A percentile compares a stretch with the other conserved stretches of the same genome.
Conservation (phyloP, 2,888 invertebrate species). For the Hermaeophaga mercurialis region DNA sequence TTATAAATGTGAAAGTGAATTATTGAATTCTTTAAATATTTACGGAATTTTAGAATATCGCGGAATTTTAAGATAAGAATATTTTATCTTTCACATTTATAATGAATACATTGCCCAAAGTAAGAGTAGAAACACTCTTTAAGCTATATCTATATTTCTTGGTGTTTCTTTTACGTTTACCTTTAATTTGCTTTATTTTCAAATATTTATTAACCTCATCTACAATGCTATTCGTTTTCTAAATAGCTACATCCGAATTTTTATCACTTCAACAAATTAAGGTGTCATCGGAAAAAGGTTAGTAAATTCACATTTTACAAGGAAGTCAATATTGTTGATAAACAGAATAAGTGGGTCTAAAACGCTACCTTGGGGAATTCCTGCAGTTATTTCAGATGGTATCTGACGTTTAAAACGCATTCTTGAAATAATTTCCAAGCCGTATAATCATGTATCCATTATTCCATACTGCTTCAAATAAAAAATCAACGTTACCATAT, state of each 20-base stretch:
- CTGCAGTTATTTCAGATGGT: neutral
- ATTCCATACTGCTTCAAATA: neutral
- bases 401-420: neutral
- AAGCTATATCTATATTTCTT: no score
- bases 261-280: neutral
- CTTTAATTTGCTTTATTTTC: constrained; percentile 1
- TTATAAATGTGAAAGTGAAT: no score
- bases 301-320: neutral
- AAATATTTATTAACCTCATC: neutral
- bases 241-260: no score
- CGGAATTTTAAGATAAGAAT: no score
- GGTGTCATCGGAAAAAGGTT: neutral
- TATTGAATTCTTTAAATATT: no score
- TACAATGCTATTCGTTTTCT: neutral
- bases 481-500: neutral
- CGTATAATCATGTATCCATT: no score
- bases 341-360: neutral
- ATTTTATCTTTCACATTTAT: no score
- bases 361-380: neutral
- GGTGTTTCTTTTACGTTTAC: neutral
- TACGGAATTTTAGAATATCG: no score
- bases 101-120: no score
- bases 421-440: no score
- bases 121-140: no score
- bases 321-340: neutral